phyloP scores from a whole-genome alignment of 1,140 invertebrate genomes.

The Protaetia brevitarsis region DNA sequence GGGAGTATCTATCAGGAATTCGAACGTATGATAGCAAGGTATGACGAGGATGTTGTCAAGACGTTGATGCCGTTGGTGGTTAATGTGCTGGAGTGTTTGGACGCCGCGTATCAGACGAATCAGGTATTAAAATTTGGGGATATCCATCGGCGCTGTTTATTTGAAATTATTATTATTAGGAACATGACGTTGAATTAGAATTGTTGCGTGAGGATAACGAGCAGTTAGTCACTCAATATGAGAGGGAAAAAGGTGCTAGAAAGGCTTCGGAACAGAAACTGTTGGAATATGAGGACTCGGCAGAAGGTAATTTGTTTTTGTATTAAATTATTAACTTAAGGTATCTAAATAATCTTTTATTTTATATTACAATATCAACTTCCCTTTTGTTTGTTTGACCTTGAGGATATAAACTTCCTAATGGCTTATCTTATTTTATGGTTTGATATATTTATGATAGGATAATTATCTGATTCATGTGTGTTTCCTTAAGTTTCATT shows the following conservation, averaged over 20 bases:
- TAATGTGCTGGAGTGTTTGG: conserved; percentile 95
- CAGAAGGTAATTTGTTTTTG: conserved; percentile 62
- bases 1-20: conserved; percentile 99
- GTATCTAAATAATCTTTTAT: neutral
- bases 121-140: conserved; percentile 53
- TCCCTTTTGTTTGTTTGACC: no score
- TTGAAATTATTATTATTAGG: conserved; percentile 47
- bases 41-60: conserved; percentile 98
- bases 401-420: no score
- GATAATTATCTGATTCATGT: no score
- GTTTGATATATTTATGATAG: no score
- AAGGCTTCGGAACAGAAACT: conserved; percentile 96
- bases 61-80: conserved; percentile 97
- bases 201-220: conserved; percentile 97
- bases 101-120: conserved; percentile 94
- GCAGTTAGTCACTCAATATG: conserved; percentile 97
- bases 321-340: no score
- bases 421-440: no score
- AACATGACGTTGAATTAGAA: conserved; percentile 96
- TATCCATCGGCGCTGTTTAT: neutral
- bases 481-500: no score
- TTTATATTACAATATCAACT: neutral
- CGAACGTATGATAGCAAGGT: conserved; percentile 95
- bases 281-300: conserved; percentile 91
- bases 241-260: conserved; percentile 93